A percentile compares a stretch with the other conserved stretches of the same genome.
Evolutionary conservation across 2,888 invertebrate genomes (phyloP).

Genomic region (Tetragonisca angustula): DNA sequence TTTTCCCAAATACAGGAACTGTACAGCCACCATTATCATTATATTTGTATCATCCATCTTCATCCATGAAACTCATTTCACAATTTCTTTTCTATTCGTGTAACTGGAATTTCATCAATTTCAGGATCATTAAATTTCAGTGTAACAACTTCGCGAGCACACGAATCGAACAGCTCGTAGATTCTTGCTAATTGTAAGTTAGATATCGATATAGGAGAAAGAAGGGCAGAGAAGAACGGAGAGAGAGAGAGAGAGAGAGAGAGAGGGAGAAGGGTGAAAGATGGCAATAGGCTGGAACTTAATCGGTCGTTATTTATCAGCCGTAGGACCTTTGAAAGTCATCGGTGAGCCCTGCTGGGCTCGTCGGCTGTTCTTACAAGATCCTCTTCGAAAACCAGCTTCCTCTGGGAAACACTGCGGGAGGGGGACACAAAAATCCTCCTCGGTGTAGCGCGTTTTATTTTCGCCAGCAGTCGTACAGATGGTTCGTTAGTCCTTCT

Average conservation of each 20-base stretch:
- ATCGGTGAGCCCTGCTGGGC: slow-evolving; percentile 49
- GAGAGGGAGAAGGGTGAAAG: slow-evolving; percentile 1
- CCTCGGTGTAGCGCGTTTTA: slow-evolving; percentile 31
- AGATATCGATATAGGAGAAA: slow-evolving; percentile 17
- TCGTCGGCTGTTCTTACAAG: slow-evolving; percentile 47
- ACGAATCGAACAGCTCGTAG: slow-evolving; percentile 52
- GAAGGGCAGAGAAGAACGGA: neutral
- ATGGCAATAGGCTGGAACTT: slow-evolving; percentile 48
- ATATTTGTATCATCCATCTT: too few relatives aligned
- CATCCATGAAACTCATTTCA: too few relatives aligned
- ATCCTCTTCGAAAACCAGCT: slow-evolving; percentile 21
- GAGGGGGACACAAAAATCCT: slow-evolving; percentile 13
- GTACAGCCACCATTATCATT: too few relatives aligned
- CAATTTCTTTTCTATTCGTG: too few relatives aligned
- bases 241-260: neutral
- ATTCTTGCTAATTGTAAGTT: slow-evolving; percentile 69
- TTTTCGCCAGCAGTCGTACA: slow-evolving; percentile 1
- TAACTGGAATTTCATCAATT: too few relatives aligned
- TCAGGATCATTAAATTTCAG: too few relatives aligned
- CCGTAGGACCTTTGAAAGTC: slow-evolving; percentile 35
- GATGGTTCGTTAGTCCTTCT: slow-evolving; percentile 4
- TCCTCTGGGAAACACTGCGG: slow-evolving; percentile 9
- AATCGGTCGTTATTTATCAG: slow-evolving; percentile 67
- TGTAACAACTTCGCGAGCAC: neutral
- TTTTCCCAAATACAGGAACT: too few relatives aligned